Evolutionary conservation across 2,888 invertebrate species (phyloP), one percentile per base, ranked within the genome.

Genomic region (Pristionchus exspectatus): DNA sequence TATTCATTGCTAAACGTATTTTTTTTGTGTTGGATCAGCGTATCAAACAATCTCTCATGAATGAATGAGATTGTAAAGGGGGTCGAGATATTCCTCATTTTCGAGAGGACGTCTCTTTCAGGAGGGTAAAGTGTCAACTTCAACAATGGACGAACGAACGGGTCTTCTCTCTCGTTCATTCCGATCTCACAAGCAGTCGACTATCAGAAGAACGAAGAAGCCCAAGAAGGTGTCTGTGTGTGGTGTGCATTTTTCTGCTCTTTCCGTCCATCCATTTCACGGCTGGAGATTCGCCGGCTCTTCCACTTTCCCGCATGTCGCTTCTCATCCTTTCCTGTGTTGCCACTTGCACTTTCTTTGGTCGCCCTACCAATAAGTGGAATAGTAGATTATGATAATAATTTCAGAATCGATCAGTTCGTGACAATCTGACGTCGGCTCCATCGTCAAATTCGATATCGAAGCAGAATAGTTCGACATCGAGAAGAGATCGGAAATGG

Each of bases 401-500:
- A 66, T 87, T 90, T 77, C 83, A 90, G 90, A 88, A 85, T 50
- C 63, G 85, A 66, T 54, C 84, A 21, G 56, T 87, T 16, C 84
- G 72, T 18, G 77, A 44, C 27, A 44, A 81, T 27, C 10, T 88
- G n/a, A 18, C 88, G 7, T 81, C 81, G 0, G 88, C 88, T 12
- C 88, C 81, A 0, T 88, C 88, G n/a, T 88, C 88, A 63, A 88
- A 88, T 63, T 88, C 88, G 10, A 77, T 88, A 54, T 88, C 88
- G 21, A 88, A 88, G 27, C 77, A 88, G 63, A 74, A 77, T 21
- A 81, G 81, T 44, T 81, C 81, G 12, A 16, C 63, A 2, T 88
- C 88, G 63, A 30, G 81, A 21, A 77, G 81, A 56, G 63, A 88
- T 10, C 5, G 72, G 72, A 81, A 81, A 54, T 87, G 87, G 87